phyloP scores from a whole-genome alignment of 2,113 vertebrate genomes.

The Halcyon malimbica region DNA sequence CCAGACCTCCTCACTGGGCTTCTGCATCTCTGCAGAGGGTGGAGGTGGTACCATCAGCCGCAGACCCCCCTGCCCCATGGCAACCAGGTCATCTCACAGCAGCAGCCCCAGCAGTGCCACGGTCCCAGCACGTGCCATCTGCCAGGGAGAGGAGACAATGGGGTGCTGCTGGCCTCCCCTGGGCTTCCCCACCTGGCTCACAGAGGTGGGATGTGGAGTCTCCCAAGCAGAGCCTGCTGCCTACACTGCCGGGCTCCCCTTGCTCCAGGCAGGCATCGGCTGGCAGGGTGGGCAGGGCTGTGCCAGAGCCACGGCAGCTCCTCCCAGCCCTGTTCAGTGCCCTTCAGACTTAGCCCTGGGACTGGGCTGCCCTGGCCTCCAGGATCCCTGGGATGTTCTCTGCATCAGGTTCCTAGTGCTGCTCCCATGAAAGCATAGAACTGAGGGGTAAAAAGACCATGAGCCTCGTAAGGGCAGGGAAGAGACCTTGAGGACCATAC shows the following conservation, averaged over 20 bases:
- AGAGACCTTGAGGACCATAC: neutral
- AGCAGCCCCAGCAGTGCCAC: neutral
- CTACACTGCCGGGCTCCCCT: neutral
- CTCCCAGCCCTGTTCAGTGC: neutral
- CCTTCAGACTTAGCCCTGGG: neutral
- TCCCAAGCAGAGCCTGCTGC: neutral
- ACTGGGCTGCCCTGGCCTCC: neutral
- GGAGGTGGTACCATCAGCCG: neutral
- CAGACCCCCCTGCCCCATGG: neutral
- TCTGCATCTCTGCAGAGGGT: neutral
- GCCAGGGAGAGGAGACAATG: neutral
- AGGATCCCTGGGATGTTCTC: neutral
- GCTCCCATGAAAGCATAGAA: neutral
- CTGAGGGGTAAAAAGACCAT: rapidly evolving
- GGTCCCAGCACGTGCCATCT: neutral
- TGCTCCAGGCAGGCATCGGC: neutral
- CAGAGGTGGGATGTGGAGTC: neutral
- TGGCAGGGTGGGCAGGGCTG: neutral
- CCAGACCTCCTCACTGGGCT: neutral
- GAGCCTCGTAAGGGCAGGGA: neutral
- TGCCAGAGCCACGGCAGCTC: neutral
- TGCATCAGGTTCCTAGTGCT: neutral
- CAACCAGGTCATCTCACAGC: neutral
- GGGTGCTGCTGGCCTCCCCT: neutral
- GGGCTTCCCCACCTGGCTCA: neutral